Evolutionary conservation across 2,888 invertebrate species (phyloP).

Genomic region (Idaea straminata): DNA sequence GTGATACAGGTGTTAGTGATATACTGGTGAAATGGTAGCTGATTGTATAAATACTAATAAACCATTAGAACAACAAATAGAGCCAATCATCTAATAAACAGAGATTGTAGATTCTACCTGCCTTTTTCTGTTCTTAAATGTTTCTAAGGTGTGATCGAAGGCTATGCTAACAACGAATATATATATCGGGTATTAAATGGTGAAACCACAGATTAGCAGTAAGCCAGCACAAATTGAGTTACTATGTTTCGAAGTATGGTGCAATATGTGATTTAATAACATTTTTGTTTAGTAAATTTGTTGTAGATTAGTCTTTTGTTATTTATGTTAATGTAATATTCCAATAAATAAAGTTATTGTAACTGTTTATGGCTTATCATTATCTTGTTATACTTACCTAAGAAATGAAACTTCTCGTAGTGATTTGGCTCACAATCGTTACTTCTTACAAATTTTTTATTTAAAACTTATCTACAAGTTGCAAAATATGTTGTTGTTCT

Average conservation of each 20-base stretch:
- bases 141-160: neutral
- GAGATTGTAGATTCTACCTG: neutral
- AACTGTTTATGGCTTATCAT: neutral
- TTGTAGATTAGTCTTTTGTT: neutral
- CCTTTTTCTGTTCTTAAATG: neutral
- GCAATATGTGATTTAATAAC: constrained; percentile 1
- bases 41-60: neutral
- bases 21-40: constrained; percentile 13
- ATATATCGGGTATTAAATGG: neutral
- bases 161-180: neutral
- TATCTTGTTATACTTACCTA: neutral
- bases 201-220: neutral
- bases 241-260: neutral
- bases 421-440: neutral
- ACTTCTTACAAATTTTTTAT: neutral
- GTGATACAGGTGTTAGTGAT: constrained; percentile 22
- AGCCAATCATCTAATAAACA: neutral
- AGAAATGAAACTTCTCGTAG: neutral
- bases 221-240: neutral
- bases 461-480: constrained; percentile 95
- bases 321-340: neutral
- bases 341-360: neutral
- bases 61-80: neutral
- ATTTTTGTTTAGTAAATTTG: neutral
- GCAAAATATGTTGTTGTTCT: constrained; percentile 94